These are phyloP conservation scores for Oceanites oceanicus DNA, from an alignment of 2,113 vertebrate species.

Conservation along the genomic window DNA sequence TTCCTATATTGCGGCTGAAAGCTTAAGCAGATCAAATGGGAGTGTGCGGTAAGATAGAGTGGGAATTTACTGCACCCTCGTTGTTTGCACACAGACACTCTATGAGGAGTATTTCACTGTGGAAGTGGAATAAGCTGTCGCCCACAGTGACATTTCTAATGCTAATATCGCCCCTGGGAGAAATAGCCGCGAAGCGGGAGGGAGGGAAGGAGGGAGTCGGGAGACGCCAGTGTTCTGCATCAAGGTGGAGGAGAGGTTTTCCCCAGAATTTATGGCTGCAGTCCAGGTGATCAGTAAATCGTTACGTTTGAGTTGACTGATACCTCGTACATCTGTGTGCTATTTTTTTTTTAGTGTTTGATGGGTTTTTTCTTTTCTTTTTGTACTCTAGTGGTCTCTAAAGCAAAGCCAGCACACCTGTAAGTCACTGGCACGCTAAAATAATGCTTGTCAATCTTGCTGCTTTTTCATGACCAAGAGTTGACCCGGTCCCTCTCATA, in stretches of 20 bases:
- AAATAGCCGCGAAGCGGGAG: neutral
- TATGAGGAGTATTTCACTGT: conserved; percentile 5
- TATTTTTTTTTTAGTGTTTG: neutral
- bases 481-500: neutral
- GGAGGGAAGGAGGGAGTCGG: neutral
- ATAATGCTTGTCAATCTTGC: neutral
- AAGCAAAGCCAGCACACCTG: neutral
- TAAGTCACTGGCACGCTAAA: neutral
- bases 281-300: neutral
- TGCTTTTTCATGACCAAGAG: neutral
- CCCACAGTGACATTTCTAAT: neutral
- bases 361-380: neutral
- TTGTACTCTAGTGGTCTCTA: neutral
- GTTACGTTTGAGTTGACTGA: neutral
- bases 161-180: neutral
- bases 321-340: accelerated
- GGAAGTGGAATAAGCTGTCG: neutral
- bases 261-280: neutral
- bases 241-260: neutral
- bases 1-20: neutral
- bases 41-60: neutral
- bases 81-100: neutral
- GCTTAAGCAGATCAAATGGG: neutral
- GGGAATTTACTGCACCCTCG: neutral
- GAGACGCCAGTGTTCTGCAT: neutral